Evolutionary conservation across 2,888 invertebrate species (phyloP).

Genomic region (Cataglyphis livida): DNA sequence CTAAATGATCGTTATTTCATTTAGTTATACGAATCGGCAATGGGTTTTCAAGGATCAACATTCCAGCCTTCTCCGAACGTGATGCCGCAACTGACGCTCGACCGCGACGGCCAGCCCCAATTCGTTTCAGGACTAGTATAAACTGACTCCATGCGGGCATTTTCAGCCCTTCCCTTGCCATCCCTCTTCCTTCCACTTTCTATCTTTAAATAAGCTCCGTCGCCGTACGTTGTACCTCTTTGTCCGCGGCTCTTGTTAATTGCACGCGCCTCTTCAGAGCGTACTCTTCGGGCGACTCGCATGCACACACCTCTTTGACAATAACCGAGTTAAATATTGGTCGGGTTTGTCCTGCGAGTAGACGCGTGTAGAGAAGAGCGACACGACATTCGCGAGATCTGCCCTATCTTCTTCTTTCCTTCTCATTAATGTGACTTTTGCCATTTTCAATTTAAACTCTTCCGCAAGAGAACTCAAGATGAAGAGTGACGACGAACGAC

Average conservation of each 20-base stretch:
- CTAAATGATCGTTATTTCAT: neutral
- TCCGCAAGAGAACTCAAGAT: conserved; percentile 65
- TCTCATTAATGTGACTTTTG: conserved; percentile 55
- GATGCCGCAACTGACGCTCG: conserved; percentile 86
- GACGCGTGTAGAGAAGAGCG: conserved; percentile 69
- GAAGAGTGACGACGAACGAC: conserved; percentile 79
- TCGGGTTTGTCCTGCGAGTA: conserved; percentile 71
- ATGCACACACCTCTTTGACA: conserved; percentile 83
- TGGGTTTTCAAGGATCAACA: conserved; percentile 88
- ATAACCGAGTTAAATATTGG: conserved; percentile 79
- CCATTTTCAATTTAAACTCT: conserved; percentile 65
- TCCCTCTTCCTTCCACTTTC: conserved; percentile 62
- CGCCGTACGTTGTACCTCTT: conserved; percentile 78
- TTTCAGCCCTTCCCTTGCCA: conserved; percentile 46
- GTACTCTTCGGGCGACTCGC: conserved; percentile 69
- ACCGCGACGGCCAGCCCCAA: conserved; percentile 88
- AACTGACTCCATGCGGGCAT: conserved; percentile 67
- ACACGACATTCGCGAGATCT: conserved; percentile 53
- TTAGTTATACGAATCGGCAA: conserved; percentile 88
- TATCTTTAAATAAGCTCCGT: conserved; percentile 74
- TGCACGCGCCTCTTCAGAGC: conserved; percentile 69
- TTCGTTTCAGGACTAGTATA: conserved; percentile 88
- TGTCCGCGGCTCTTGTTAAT: conserved; percentile 69
- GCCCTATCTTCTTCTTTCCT: conserved; percentile 40
- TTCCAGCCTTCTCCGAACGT: conserved; percentile 84